Evolutionary conservation across 2,113 vertebrate species (phyloP), one percentile per base, ranked within the genome.

Genomic region (Leuciscus idus): DNA sequence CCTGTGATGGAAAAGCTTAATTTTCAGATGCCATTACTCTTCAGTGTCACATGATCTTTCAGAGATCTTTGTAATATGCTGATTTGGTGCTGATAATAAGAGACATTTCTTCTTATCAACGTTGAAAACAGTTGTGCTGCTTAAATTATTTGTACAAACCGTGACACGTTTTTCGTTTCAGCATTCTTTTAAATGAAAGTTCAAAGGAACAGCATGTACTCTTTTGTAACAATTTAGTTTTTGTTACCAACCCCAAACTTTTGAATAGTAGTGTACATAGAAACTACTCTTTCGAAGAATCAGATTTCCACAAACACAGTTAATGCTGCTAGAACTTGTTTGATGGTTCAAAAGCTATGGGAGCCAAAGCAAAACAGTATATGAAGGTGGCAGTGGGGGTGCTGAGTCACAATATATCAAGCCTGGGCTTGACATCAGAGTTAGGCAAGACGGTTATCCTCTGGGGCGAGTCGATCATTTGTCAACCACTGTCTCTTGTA

Each of bases 371-470:
- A 68, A 36, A 68, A 19, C 3, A 1, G 3, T 46, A 28, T 28
- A 46, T 62, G 78, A 43, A 61, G 62, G 26, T 48, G 26, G 43
- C 1, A 50, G n/a, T 43, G 17, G 61, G n/a, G 79, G 61, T 30
- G 61, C 26, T 61, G n/a, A 17, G 13, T 15, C 59, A 52, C 50
- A 85, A 81, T n/a, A 66, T n/a, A 59, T 7, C 87, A 89, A 33
- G 84, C 15, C 43, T 61, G 68, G 57, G 12, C 81, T 61, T 81
- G 70, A 74, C 13, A 43, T 72, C 33, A 64, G 43, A 80, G 33
- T 77, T 50, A 50, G 21, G 33, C n/a, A 61, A 26, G 68, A 13
- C 39, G 26, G 30, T 85, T 84, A 86, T 33, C 15, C 57, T 68
- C 59, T 11, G 72, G 76, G 84, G 21, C 1, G 46, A 68, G 4